phyloP scores from a whole-genome alignment of 2,888 invertebrate species.

The Electrophaes corylata region DNA sequence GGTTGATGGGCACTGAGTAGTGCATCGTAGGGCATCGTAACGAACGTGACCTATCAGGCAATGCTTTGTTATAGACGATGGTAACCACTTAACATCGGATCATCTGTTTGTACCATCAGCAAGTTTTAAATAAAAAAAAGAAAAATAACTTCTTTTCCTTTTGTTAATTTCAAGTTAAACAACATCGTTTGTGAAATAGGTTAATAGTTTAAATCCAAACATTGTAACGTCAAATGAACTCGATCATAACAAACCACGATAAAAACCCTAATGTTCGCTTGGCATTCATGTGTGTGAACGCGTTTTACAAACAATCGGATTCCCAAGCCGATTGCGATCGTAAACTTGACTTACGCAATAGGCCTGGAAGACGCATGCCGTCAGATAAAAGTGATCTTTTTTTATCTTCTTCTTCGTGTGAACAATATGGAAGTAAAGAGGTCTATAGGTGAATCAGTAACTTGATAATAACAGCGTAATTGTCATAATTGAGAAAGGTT shows the following conservation, averaged over 20 bases:
- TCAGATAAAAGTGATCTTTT: slow-evolving; percentile 75
- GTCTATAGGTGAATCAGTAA: slow-evolving; percentile 54
- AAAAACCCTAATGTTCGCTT: slow-evolving; percentile 55
- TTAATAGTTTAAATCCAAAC: slow-evolving; percentile 35
- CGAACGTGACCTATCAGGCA: too few relatives aligned
- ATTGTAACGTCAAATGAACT: slow-evolving; percentile 56
- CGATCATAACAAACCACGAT: slow-evolving; percentile 57
- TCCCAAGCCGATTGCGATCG: slow-evolving; percentile 56
- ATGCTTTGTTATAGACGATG: too few relatives aligned
- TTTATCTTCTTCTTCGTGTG: slow-evolving; percentile 63
- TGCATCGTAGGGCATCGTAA: too few relatives aligned
- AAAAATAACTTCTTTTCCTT: too few relatives aligned
- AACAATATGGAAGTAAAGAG: slow-evolving; percentile 67
- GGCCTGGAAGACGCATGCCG: slow-evolving; percentile 34
- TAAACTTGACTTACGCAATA: slow-evolving; percentile 77
- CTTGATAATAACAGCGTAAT: slow-evolving; percentile 40
- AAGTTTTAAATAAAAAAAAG: too few relatives aligned
- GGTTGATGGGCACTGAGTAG: too few relatives aligned
- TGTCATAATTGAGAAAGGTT: slow-evolving; percentile 36
- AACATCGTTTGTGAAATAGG: slow-evolving; percentile 8
- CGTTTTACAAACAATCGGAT: slow-evolving; percentile 43
- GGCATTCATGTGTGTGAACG: slow-evolving; percentile 77
- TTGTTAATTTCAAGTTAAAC: too few relatives aligned
- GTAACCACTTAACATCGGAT: too few relatives aligned
- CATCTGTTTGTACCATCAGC: too few relatives aligned